These are phyloP conservation scores for Rhinichthys klamathensis DNA, from an alignment of 2,113 vertebrate species.

Conservation along the genomic window DNA sequence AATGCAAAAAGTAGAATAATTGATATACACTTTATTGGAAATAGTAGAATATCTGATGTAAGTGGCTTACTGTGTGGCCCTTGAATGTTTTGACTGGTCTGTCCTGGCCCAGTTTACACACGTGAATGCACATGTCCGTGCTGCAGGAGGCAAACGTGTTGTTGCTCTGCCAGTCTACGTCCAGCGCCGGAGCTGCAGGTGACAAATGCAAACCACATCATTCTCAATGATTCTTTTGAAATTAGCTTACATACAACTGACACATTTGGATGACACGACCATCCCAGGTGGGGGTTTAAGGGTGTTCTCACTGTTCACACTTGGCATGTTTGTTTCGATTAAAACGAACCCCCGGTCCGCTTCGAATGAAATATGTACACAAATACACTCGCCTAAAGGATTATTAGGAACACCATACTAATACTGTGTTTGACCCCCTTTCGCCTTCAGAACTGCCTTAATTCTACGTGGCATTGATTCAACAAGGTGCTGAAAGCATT, in stretches of 20 bases:
- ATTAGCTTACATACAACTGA: background rate
- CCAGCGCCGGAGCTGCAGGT: slow-evolving; percentile 88
- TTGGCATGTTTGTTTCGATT: too few relatives aligned
- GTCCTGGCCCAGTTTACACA: slow-evolving; percentile 97
- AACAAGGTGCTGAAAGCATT: too few relatives aligned
- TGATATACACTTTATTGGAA: background rate
- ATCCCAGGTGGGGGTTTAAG: too few relatives aligned
- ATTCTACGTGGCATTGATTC: too few relatives aligned
- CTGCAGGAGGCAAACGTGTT: slow-evolving; percentile 98
- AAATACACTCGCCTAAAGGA: too few relatives aligned
- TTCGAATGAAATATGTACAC: too few relatives aligned
- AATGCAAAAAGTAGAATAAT: background rate
- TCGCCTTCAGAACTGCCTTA: too few relatives aligned
- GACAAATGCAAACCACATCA: background rate
- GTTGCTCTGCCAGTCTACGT: slow-evolving; percentile 99
- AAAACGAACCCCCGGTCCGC: too few relatives aligned
- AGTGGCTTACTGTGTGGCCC: slow-evolving; percentile 88
- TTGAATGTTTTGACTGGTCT: slow-evolving; percentile 98
- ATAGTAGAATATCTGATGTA: background rate
- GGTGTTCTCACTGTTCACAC: too few relatives aligned
- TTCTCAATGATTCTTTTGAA: background rate
- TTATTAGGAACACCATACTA: too few relatives aligned
- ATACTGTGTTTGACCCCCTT: too few relatives aligned
- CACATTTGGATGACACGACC: background rate
- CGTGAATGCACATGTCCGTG: slow-evolving; percentile 99